Evolutionary conservation across 2,113 vertebrate genomes (phyloP).

Genomic region (Alectura lathami): DNA sequence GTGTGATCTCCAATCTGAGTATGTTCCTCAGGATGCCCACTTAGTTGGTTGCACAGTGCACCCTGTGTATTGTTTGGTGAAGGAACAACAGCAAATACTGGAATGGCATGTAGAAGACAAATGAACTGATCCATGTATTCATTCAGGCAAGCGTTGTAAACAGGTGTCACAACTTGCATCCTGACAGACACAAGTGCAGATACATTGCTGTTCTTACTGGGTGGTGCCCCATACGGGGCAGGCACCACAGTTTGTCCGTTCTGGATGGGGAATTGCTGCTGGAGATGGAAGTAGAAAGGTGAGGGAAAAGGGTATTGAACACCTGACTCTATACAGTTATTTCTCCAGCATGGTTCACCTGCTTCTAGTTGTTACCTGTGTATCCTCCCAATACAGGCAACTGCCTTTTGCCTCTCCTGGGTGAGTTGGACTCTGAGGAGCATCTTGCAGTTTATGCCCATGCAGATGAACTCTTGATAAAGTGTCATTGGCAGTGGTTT

Average conservation of each 20-base stretch:
- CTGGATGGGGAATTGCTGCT: neutral
- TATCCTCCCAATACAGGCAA: neutral
- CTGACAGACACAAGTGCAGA: neutral
- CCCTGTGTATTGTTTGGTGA: neutral
- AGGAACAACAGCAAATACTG: neutral
- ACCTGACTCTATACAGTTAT: neutral
- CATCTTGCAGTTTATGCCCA: neutral
- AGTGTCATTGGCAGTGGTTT: neutral
- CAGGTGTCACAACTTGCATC: neutral
- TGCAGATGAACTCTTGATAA: neutral
- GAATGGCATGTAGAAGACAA: neutral
- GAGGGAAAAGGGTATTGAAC: neutral
- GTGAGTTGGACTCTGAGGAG: neutral
- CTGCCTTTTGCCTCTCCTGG: neutral
- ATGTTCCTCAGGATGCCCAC: neutral
- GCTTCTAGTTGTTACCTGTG: accelerated
- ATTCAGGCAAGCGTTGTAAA: neutral
- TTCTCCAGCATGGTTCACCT: neutral
- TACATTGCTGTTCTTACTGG: accelerated
- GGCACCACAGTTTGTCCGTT: neutral
- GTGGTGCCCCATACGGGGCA: neutral
- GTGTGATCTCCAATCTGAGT: accelerated
- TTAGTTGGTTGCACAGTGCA: neutral
- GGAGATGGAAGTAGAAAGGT: neutral
- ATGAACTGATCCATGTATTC: neutral